Evolutionary conservation across 2,113 vertebrate species (phyloP).

Genomic region (Todiramphus chloris): DNA sequence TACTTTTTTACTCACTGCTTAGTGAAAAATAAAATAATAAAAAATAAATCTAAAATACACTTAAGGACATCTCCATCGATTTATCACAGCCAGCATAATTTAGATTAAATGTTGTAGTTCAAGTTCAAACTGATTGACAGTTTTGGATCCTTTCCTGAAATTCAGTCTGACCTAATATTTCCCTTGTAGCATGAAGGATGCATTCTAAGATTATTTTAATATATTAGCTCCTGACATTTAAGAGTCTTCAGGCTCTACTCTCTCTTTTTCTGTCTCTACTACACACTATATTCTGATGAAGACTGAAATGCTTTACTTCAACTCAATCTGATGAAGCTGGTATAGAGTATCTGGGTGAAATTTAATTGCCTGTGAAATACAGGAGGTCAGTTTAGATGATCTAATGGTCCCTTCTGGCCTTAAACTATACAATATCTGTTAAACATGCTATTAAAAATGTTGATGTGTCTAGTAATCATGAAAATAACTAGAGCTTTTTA

Average conservation of each 20-base stretch:
- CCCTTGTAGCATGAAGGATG: neutral
- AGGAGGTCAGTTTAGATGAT: conserved; percentile 18
- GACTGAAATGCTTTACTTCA: neutral
- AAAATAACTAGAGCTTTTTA: conserved; percentile 9
- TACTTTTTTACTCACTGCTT: neutral
- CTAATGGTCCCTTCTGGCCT: conserved; percentile 7
- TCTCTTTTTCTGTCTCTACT: neutral
- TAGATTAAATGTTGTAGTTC: neutral
- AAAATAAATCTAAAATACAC: neutral
- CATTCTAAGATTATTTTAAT: neutral
- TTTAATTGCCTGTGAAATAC: conserved; percentile 14
- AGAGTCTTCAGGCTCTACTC: neutral
- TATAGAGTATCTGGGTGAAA: neutral
- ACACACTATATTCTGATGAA: neutral
- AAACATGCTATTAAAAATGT: conserved; percentile 9
- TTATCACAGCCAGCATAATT: neutral
- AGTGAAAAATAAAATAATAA: neutral
- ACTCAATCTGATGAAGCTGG: neutral
- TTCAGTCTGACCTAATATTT: neutral
- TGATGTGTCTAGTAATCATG: neutral
- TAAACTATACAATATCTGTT: neutral
- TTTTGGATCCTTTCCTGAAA: neutral
- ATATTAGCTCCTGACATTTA: neutral
- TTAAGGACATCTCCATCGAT: neutral
- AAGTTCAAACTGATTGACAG: neutral